These are phyloP conservation scores for Polymixis lichenea DNA, from an alignment of 2,888 invertebrate species.

Conservation along the genomic window DNA sequence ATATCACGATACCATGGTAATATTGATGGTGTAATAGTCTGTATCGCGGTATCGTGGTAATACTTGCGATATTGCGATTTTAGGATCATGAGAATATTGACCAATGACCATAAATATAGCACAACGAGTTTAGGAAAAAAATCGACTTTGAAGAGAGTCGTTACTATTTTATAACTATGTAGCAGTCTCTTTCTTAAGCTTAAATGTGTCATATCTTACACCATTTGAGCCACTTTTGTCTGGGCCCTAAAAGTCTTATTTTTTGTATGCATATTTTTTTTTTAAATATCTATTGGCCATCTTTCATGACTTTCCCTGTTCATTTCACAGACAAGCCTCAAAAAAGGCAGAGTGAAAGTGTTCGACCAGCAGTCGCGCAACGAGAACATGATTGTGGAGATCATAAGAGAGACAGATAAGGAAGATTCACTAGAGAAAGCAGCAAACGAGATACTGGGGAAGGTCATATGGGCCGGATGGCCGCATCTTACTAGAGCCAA, in stretches of 20 bases:
- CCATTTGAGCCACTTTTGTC: neutral
- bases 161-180: neutral
- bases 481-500: slow-evolving; percentile 97
- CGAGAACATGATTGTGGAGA: slow-evolving; percentile 95
- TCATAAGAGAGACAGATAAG: slow-evolving; percentile 84
- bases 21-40: too few relatives aligned
- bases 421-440: slow-evolving; percentile 87
- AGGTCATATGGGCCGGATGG: slow-evolving; percentile 96
- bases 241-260: neutral
- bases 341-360: slow-evolving; percentile 94
- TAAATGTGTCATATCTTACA: neutral
- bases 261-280: too few relatives aligned
- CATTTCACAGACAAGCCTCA: slow-evolving; percentile 91
- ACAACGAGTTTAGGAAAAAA: neutral
- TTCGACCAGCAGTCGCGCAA: slow-evolving; percentile 96
- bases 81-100: too few relatives aligned
- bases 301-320: neutral
- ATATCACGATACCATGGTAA: too few relatives aligned
- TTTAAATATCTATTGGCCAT: neutral
- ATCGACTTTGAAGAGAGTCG: neutral
- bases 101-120: too few relatives aligned
- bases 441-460: slow-evolving; percentile 92
- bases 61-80: too few relatives aligned
- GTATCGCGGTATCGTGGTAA: too few relatives aligned
- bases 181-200: neutral